Evolutionary conservation across 2,113 vertebrate species (phyloP).

Genomic region (Oophaga pumilio): DNA sequence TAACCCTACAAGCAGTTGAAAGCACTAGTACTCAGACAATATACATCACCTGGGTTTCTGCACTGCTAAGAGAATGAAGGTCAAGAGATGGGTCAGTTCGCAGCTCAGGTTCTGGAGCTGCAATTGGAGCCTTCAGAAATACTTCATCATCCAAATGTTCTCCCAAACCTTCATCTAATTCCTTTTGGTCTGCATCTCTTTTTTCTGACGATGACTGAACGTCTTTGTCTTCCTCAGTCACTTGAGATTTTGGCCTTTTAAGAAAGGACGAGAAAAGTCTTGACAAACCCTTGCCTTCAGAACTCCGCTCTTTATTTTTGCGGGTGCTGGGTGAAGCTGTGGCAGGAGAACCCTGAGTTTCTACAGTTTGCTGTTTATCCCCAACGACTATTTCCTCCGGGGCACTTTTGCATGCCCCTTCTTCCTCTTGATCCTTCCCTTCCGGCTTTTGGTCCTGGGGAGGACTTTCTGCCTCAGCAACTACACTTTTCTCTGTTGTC

Average conservation of each 20-base stretch:
- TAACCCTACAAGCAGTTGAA: background rate
- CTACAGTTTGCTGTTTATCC: slow-evolving; percentile 59
- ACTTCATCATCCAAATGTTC: slow-evolving; percentile 72
- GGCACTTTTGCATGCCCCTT: slow-evolving; percentile 65
- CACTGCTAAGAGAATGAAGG: slow-evolving; percentile 91
- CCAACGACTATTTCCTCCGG: slow-evolving; percentile 62
- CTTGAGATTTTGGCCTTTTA: slow-evolving; percentile 88
- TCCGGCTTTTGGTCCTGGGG: slow-evolving; percentile 71
- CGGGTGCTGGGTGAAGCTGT: slow-evolving; percentile 76
- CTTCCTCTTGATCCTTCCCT: slow-evolving; percentile 69
- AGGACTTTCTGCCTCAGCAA: slow-evolving; percentile 69
- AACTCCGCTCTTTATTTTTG: slow-evolving; percentile 71
- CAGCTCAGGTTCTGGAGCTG: slow-evolving; percentile 93
- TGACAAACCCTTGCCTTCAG: slow-evolving; percentile 84
- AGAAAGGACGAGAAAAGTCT: slow-evolving; percentile 92
- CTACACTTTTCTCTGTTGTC: slow-evolving; percentile 90
- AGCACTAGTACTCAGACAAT: background rate
- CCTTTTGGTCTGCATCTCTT: slow-evolving; percentile 66
- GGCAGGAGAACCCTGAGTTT: slow-evolving; percentile 69
- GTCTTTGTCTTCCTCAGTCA: slow-evolving; percentile 76
- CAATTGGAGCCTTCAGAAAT: slow-evolving; percentile 91
- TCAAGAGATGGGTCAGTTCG: slow-evolving; percentile 87
- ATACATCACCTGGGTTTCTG: slow-evolving; percentile 88
- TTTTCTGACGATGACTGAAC: slow-evolving; percentile 67
- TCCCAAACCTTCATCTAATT: slow-evolving; percentile 66